Evolutionary conservation across 2,888 invertebrate species (phyloP), one percentile per base, ranked within the genome.

Genomic region (Leptogaster cylindrica): DNA sequence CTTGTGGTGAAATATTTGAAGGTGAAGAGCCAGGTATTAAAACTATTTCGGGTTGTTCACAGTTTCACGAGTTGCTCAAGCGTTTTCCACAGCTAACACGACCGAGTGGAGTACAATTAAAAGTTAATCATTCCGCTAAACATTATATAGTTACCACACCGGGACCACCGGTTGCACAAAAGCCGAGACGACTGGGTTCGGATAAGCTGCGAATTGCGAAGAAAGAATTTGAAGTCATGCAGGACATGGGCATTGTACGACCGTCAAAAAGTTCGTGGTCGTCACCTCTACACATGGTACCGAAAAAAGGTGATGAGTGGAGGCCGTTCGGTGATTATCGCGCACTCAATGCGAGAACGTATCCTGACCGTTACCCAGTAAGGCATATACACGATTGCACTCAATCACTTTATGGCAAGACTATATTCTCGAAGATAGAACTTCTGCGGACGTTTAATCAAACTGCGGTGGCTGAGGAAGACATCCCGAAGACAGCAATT

Each of bases 131-230:
- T 23, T 0, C 7, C 10, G 14, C 20, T 25, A 69, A 70, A 36
- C 18, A 51, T 48, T 4, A 5, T 20, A 10, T 25, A 48, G 1
- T 20, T 23, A 1, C 7, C 8, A 48, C 1, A 20, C 20, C 6
- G n/a, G 48, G 1, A 3, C 7, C 18, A n/a, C 7, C 10, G 7
- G 23, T 25, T 7, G 8, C 48, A 7, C 23, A 20, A 2, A 8
- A n/a, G 1, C 10, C 48, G 10, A 10, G 20, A 20, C 7, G 18
- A 23, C 2, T 20, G 2, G 8, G 18, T 44, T 3, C 16, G 3
- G 14, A 44, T 16, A 44, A 44, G 18, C 7, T 3, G 14, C 20
- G 28, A 4, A 71, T 68, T 1, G 74, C 73, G 2, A 73, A 73
- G 55, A 8, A 46, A 4, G 72, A 20, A 6, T 48, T 23, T 25